Base-by-base conservation (phyloP, 2,888 invertebrate genomes). In the Callosobruchus maculatus region DNA sequence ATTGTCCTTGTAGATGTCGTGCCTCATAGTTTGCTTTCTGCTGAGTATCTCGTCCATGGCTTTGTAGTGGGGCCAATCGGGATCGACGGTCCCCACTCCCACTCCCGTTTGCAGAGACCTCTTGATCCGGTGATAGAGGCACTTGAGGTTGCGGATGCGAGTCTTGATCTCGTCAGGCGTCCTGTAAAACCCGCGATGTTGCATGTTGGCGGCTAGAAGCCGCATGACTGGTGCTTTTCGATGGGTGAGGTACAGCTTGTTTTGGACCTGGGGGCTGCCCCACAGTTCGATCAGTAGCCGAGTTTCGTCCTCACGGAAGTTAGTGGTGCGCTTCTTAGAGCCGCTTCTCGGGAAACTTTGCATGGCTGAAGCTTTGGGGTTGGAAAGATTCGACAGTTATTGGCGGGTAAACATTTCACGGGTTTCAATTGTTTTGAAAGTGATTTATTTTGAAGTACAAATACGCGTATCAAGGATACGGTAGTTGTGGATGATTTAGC, bases 251-350 rank as follows among this genome's bases (percentile, higher is more conserved):
- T 90, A 90, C 71, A 90, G 85, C 76, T 90, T 90, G 81, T 89
- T 89, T 83, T 90, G 90, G 74, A 90, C 87, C 80, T 87, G 87
- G 13, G 90, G 90, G 83, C 90, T 90, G 73, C 90, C 90, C 90
- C 90, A 90, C 74, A 90, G 84, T 79, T 89, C 89, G 78, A 90
- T 90, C 78, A 90, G 87, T 77, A 90, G 82, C 83, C 89, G 89
- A 18, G 90, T 90, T 83, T 90, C 90, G 78, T 90, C 90, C 78
- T 90, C 90, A 81, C 90, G 90, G 80, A 90, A 90, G 84, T 90
- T 90, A 68, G 90, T 89, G 81, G 90, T 90, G 72, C 90, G 88
- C 81, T 87, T 87, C 84, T 88, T 88, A 82, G 49, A 49, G 18
- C 3, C 49, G 1, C 49, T 13, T 49, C 49, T 49, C 49, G 49